Evolutionary conservation across 2,113 vertebrate species (phyloP).

Genomic region (Calidris pugnax): DNA sequence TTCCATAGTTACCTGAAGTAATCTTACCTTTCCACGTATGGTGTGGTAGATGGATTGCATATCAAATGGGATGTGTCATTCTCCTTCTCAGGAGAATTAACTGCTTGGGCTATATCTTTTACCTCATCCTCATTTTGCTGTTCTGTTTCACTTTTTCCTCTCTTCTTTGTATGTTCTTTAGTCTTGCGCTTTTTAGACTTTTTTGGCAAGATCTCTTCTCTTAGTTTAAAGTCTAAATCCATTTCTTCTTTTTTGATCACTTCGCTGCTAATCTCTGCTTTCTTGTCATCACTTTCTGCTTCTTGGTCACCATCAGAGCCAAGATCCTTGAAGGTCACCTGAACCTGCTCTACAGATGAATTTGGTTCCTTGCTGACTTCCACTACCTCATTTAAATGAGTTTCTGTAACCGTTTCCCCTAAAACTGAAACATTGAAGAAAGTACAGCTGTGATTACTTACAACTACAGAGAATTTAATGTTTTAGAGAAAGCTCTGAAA

Average conservation of each 20-base stretch:
- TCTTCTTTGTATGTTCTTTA: conserved; percentile 35
- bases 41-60: conserved; percentile 82
- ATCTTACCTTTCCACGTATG: conserved; percentile 84
- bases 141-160: not conserved
- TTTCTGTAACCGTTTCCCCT: conserved; percentile 38
- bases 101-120: not conserved
- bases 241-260: not conserved
- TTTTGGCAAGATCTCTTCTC: not conserved
- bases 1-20: not conserved
- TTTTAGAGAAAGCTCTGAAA: not conserved
- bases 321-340: not conserved
- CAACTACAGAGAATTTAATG: not conserved
- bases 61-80: conserved; percentile 71
- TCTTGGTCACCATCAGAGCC: conserved; percentile 14
- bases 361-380: not conserved
- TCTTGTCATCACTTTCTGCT: conserved; percentile 20
- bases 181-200: conserved; percentile 33
- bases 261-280: not conserved
- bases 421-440: not conserved
- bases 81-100: conserved; percentile 58
- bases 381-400: not conserved
- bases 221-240: not conserved
- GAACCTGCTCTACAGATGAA: not conserved
- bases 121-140: not conserved
- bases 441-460: not conserved